Evolutionary conservation across 1,140 invertebrate species (phyloP), one percentile per base, ranked within the genome.

Genomic region (Hycleus cichorii): DNA sequence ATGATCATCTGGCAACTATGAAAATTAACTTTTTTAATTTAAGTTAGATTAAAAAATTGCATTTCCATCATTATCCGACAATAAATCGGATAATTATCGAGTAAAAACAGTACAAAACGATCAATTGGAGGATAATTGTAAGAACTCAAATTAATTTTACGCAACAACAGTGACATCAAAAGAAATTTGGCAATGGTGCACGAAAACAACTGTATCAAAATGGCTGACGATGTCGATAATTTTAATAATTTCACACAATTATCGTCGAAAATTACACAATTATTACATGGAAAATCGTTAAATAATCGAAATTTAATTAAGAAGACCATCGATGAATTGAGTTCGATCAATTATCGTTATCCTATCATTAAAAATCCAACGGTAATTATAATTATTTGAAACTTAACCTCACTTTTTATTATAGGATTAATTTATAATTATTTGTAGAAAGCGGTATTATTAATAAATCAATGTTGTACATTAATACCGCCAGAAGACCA

Each of bases 391-490:
- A 45, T 43, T 39, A 12, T 9, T 12, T 18, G 10, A 44, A 55
- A 18, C 32, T 54, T 62, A 63, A 62, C 57, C 59, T 61, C 4
- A 59, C 32, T 54, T 49, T 18, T n/a, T 38, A 6, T 47, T 39
- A 45, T 8, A 11, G 26, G 32, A 11, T 25, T 39, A 10, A 12
- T 11, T 43, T 40, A 8, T 39, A 42, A 12, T 11, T 43, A 24
- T 49, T 72, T 74, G 10, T 50, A 79, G 76, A 70, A 66, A 57
- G 67, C 73, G 5, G 64, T 74, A 24, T 59, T 78, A 12, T 50
- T 80, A 11, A 62, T 79, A 44, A 72, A 76, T 49, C 73, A 76
- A 60, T 73, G 77, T 42, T 77, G 76, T 47, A 61, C 40, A 0
- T 61, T 71, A 11, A 65, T 77, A 27, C 64, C 70, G 53, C 69